A percentile compares a stretch with the other conserved stretches of the same genome.
Evolutionary conservation across 2,113 vertebrate genomes (phyloP).

Genomic region (Passer domesticus): DNA sequence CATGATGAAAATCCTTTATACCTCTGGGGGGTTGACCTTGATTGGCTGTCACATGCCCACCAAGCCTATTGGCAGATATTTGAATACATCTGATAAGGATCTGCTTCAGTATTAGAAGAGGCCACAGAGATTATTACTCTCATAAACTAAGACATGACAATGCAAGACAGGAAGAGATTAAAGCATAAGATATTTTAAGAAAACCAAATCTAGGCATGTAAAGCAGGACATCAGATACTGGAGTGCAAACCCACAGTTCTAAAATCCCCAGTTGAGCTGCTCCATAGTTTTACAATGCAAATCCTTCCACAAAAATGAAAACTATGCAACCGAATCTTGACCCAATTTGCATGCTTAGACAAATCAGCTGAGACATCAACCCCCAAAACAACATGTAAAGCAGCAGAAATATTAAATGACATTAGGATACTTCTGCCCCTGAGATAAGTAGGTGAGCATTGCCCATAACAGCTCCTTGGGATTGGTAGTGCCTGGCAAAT

Average conservation of each 20-base stretch:
- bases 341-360: neutral
- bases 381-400: neutral
- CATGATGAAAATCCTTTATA: neutral
- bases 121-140: neutral
- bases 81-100: neutral
- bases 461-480: neutral
- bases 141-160: neutral
- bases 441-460: neutral
- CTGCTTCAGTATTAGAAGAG: neutral
- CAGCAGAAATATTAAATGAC: neutral
- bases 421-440: neutral
- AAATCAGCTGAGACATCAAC: neutral
- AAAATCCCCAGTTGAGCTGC: neutral
- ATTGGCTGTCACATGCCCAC: neutral
- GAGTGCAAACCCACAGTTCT: neutral
- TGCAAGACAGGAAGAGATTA: neutral
- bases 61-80: neutral
- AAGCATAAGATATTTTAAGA: neutral
- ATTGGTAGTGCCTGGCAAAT: neutral
- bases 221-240: neutral
- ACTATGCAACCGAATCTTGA: neutral
- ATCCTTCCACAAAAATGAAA: neutral
- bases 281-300: neutral
- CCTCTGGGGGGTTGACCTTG: neutral
- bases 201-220: neutral